A percentile compares a stretch with the other conserved stretches of the same genome.
Evolutionary conservation across 2,113 vertebrate species (phyloP).

Genomic region (Lamprotornis superbus): DNA sequence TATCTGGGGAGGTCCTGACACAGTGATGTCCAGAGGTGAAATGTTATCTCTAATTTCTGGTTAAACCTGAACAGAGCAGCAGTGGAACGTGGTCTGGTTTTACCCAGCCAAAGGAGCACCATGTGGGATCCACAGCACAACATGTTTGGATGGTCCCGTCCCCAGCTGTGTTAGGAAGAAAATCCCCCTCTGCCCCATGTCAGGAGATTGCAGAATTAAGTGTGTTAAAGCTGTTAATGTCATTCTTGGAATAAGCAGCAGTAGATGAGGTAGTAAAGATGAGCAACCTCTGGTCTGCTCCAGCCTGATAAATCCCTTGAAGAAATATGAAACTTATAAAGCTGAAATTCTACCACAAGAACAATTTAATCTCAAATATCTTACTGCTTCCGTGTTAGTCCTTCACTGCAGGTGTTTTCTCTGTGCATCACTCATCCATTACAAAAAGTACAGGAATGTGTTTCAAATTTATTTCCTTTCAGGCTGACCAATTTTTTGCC

Average conservation of each 20-base stretch:
- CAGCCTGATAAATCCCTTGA: not conserved
- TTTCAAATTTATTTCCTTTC: not conserved
- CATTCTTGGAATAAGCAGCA: not conserved
- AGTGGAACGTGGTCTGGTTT: fast-evolving
- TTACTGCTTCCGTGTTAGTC: not conserved
- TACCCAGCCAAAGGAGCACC: not conserved
- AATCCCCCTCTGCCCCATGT: not conserved
- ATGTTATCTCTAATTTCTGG: not conserved
- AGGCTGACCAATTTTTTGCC: not conserved
- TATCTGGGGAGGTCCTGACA: not conserved
- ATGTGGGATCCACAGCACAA: not conserved
- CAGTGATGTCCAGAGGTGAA: fast-evolving
- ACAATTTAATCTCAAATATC: not conserved
- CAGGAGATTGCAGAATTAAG: not conserved
- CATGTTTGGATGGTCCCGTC: not conserved
- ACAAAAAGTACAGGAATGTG: not conserved
- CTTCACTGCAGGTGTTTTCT: not conserved
- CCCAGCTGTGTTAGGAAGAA: not conserved
- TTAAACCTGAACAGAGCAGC: not conserved
- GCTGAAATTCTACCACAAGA: not conserved
- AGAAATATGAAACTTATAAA: not conserved
- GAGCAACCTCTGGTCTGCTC: not conserved
- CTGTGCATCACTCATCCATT: not conserved
- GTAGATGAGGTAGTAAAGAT: not conserved
- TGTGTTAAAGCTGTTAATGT: not conserved